These are phyloP conservation scores for Brachionichthys hirsutus DNA, from an alignment of 2,113 vertebrate genomes.

Conservation along the genomic window DNA sequence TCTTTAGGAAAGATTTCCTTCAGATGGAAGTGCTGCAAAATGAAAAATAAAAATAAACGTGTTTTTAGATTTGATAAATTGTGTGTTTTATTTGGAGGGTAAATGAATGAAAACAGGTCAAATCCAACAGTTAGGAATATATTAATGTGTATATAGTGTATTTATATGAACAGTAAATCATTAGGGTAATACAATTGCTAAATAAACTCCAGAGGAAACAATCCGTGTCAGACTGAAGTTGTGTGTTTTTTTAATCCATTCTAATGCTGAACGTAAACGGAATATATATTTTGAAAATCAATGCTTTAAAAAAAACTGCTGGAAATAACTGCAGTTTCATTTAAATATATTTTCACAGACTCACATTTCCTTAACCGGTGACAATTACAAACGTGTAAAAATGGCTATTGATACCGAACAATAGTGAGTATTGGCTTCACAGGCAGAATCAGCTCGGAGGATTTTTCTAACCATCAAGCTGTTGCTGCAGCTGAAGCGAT, in stretches of 20 bases:
- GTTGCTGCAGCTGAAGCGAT: conserved; percentile 50
- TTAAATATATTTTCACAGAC: conserved; percentile 29
- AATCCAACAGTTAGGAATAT: conserved; percentile 37
- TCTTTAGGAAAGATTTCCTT: conserved; percentile 1
- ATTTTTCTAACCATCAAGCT: conserved; percentile 41
- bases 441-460: conserved; percentile 2
- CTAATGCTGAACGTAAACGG: too few relatives aligned
- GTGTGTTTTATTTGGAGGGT: conserved; percentile 44
- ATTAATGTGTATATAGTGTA: conserved; percentile 38
- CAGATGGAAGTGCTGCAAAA: conserved; percentile 16
- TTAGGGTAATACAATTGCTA: conserved; percentile 8
- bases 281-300: too few relatives aligned
- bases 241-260: too few relatives aligned
- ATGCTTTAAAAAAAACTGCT: too few relatives aligned
- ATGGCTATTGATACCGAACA: conserved; percentile 18
- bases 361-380: conserved; percentile 14
- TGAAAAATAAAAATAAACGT: conserved; percentile 41
- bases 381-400: conserved; percentile 16
- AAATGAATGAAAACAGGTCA: conserved; percentile 48
- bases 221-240: too few relatives aligned
- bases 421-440: conserved; percentile 20
- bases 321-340: conserved; percentile 4
- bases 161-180: conserved; percentile 62
- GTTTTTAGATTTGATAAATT: conserved; percentile 11
- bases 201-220: too few relatives aligned